Evolutionary conservation across 23 tunicate species (phyloP), one percentile per base, ranked within the genome.

Genomic region (Diplosoma virens): DNA sequence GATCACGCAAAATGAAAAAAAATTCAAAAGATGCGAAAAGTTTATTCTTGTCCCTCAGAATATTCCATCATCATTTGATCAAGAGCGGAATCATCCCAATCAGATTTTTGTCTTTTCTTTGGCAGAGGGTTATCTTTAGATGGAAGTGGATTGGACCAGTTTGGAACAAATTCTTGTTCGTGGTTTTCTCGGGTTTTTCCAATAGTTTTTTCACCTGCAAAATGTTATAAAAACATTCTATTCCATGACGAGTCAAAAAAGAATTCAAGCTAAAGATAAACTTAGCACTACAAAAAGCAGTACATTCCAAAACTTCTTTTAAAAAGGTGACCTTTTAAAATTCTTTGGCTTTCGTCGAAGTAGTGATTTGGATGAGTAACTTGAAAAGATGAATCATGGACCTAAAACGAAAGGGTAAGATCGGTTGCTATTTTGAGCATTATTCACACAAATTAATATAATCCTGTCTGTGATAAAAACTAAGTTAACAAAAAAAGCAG

Each of bases 291-390:
- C n/a, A n/a, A n/a, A n/a, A n/a, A n/a, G n/a, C n/a, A n/a, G n/a
- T n/a, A n/a, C n/a, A n/a, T n/a, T n/a, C n/a, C n/a, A n/a, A n/a
- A n/a, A n/a, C n/a, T n/a, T n/a, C n/a, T n/a, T n/a, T n/a, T n/a
- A n/a, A n/a, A n/a, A n/a, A n/a, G n/a, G n/a, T n/a, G n/a, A 74
- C 97, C 97, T 71, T 81, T 92, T 20, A 85, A 46, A 17, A 85
- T 60, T 23, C 36, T 30, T 70, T 78, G 87, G 50, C 97, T 92
- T 60, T 84, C 97, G 76, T 92, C 97, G 34, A 92, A 92, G 55
- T 92, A 92, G 35, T 81, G 83, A 58, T 92, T 92, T 25, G 97
- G 97, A 70, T 92, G 97, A 16, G 81, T 92, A 5, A 92, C 87
- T 70, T 92, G 97, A 59, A 92, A 85, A 1, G 82, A 75, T 0